Base-by-base conservation (phyloP, 1,140 invertebrate species). In the Lepidurus apus region DNA sequence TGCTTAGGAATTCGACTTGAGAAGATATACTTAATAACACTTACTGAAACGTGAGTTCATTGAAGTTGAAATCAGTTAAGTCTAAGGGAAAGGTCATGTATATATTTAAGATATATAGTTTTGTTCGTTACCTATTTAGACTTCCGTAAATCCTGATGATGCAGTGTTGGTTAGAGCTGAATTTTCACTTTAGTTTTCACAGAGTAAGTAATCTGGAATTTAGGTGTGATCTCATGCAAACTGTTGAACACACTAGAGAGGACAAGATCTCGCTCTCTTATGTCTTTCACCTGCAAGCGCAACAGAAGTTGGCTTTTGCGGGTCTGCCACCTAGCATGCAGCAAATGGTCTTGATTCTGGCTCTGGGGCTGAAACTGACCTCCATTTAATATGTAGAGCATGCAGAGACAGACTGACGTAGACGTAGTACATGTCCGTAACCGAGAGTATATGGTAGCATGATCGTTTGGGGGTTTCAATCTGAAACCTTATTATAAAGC, bases 341-440 rank as follows among this genome's bases (percentile, higher is more conserved):
- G 53, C 17, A 65, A 65, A 65, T 65, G 9, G n/a, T 65, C 53
- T 13, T 65, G 10, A 65, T 65, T 21, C 13, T 65, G 53, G 53
- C 53, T 65, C 21, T 65, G 53, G 45, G 53, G 53, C 53, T 65
- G 53, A 65, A 65, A 21, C 53, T 65, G 53, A 65, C 53, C 53
- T 65, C 53, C 53, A 65, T 65, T 65, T 17, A 17, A n/a, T 11
- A 65, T 65, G 53, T 65, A 65, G 53, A 65, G 53, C 53, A 21
- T 65, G 21, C 21, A 65, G 34, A 65, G 7, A 65, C 17, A 17
- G 53, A 34, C 34, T 3, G 34, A 34, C 21, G n/a, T 65, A 65
- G 34, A 34, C 21, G n/a, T 65, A 65, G 17, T n/a, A 65, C 17
- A 65, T 21, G 53, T 65, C 17, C 21, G 53, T 65, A 65, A 65